Evolutionary conservation across 2,113 vertebrate genomes (phyloP).

Genomic region (Centrocercus urophasianus): DNA sequence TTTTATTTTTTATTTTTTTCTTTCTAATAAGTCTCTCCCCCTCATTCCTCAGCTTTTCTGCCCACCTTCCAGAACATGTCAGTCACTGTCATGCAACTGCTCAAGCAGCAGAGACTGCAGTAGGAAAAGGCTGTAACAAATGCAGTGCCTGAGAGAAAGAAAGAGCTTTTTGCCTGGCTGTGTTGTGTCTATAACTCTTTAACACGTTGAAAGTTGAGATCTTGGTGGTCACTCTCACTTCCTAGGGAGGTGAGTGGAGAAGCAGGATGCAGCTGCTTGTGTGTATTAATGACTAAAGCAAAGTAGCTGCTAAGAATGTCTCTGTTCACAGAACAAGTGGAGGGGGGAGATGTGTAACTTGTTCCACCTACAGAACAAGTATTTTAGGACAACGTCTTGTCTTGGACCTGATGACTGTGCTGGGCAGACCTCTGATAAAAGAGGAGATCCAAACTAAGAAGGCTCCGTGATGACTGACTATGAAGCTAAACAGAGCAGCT

Average conservation of each 20-base stretch:
- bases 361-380: neutral
- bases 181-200: neutral
- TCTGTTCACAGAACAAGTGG: neutral
- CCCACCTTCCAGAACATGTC: constrained; percentile 39
- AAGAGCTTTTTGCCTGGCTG: neutral
- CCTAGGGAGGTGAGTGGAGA: neutral
- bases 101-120: neutral
- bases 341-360: neutral
- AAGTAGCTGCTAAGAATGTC: neutral
- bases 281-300: neutral
- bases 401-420: neutral
- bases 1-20: constrained; percentile 35
- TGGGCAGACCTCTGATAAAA: neutral
- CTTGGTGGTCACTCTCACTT: neutral
- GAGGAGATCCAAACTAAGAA: neutral
- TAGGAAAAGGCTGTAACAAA: neutral
- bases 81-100: constrained; percentile 44
- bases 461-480: neutral
- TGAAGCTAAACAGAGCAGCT: neutral
- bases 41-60: constrained; percentile 33
- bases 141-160: neutral
- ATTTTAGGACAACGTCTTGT: neutral
- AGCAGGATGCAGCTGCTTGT: neutral
- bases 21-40: constrained; percentile 50
- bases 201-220: neutral